Evolutionary conservation across 2,113 vertebrate species (phyloP).

Genomic region (Furnarius figulus): DNA sequence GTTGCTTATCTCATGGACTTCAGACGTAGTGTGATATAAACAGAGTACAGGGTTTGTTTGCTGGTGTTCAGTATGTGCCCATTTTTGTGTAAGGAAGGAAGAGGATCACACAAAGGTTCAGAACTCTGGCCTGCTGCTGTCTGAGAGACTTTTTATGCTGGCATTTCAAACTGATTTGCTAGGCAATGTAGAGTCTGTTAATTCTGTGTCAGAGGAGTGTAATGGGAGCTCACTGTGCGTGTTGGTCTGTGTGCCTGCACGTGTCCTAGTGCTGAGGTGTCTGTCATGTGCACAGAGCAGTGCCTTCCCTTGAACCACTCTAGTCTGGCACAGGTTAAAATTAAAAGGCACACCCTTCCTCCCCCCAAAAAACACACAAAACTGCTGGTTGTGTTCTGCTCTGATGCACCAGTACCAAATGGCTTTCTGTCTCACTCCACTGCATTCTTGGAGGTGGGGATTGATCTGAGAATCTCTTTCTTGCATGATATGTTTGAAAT

Average conservation of each 20-base stretch:
- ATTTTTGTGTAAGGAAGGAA: background rate
- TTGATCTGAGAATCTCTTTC: constrained; percentile 74
- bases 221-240: background rate
- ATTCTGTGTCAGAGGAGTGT: background rate
- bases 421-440: constrained; percentile 60
- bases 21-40: background rate
- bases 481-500: constrained; percentile 71
- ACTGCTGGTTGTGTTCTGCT: constrained; percentile 51
- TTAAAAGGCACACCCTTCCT: background rate
- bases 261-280: background rate
- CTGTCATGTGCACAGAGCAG: background rate
- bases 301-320: background rate
- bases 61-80: background rate
- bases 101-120: background rate
- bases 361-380: background rate
- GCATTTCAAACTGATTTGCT: background rate
- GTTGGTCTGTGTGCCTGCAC: background rate
- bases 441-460: constrained; percentile 61
- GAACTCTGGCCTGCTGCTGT: background rate
- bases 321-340: background rate
- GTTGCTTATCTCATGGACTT: background rate
- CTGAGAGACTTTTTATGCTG: background rate
- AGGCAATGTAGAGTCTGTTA: background rate
- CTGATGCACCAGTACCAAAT: constrained; percentile 40
- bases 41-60: background rate